phyloP scores from a whole-genome alignment of 2,888 invertebrate genomes.

The Scotopteryx bipunctaria region DNA sequence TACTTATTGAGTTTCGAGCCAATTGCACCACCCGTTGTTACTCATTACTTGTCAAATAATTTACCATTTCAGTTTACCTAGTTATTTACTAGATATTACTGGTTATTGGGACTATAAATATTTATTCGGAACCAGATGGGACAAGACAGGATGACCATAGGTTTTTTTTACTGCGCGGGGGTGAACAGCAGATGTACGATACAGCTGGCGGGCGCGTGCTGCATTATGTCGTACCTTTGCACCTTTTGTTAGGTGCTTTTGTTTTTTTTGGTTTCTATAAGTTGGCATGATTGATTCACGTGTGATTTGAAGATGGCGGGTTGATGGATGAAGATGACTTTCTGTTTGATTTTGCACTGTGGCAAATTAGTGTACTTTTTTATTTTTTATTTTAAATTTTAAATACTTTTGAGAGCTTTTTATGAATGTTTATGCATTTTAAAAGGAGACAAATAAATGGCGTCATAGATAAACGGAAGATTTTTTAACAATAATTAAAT shows the following conservation, averaged over 20 bases:
- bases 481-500: no score
- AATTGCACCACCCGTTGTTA: no score
- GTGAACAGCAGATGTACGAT: conserved; percentile 52
- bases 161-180: conserved; percentile 34
- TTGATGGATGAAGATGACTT: conserved; percentile 28
- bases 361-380: no score
- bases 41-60: no score
- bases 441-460: no score
- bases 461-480: no score
- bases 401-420: background rate
- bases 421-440: background rate
- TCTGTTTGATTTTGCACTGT: conserved; percentile 22
- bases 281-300: conserved; percentile 41
- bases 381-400: no score
- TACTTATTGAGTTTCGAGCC: no score
- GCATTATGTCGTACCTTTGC: conserved; percentile 49
- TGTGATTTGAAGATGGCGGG: conserved; percentile 33
- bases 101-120: conserved; percentile 14
- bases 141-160: conserved; percentile 44
- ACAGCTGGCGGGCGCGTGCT: conserved; percentile 56
- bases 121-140: conserved; percentile 34
- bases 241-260: conserved; percentile 52
- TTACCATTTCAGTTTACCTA: no score
- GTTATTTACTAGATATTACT: conserved; percentile 2
- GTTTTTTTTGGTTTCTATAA: conserved; percentile 35